phyloP scores from a whole-genome alignment of 1,140 invertebrate species.

The Bilobella aurantiaca region DNA sequence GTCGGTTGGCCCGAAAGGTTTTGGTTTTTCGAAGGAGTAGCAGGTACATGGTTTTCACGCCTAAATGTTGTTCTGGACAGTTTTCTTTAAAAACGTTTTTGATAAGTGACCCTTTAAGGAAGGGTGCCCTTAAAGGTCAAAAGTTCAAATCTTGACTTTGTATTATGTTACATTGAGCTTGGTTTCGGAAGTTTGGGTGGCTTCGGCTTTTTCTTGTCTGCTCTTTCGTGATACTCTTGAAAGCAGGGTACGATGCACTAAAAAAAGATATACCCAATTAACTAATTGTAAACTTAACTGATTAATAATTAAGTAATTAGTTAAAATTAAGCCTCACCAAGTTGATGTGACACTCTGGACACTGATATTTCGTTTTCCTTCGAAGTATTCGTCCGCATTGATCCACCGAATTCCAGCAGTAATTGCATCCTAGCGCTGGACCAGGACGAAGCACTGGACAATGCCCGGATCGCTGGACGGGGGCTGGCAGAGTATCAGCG shows the following conservation, averaged over 20 bases:
- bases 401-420: conserved; percentile 78
- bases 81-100: too few relatives aligned
- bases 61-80: too few relatives aligned
- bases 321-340: too few relatives aligned
- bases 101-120: too few relatives aligned
- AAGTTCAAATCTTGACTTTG: background rate
- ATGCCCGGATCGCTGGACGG: conserved; percentile 46
- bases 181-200: conserved; percentile 28
- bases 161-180: conserved; percentile 31
- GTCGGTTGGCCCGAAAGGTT: too few relatives aligned
- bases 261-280: too few relatives aligned
- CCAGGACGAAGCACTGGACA: conserved; percentile 66
- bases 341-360: conserved; percentile 74
- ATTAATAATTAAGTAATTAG: too few relatives aligned
- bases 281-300: too few relatives aligned
- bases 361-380: conserved; percentile 76
- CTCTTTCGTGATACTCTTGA: conserved; percentile 61
- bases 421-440: conserved; percentile 57
- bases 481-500: background rate
- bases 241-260: conserved; percentile 76
- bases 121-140: background rate
- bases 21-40: too few relatives aligned
- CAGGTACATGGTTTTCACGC: too few relatives aligned
- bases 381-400: conserved; percentile 63
- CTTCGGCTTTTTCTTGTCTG: conserved; percentile 26